phyloP scores from a whole-genome alignment of 1,140 invertebrate genomes.

The Ptiloglossa arizonensis region DNA sequence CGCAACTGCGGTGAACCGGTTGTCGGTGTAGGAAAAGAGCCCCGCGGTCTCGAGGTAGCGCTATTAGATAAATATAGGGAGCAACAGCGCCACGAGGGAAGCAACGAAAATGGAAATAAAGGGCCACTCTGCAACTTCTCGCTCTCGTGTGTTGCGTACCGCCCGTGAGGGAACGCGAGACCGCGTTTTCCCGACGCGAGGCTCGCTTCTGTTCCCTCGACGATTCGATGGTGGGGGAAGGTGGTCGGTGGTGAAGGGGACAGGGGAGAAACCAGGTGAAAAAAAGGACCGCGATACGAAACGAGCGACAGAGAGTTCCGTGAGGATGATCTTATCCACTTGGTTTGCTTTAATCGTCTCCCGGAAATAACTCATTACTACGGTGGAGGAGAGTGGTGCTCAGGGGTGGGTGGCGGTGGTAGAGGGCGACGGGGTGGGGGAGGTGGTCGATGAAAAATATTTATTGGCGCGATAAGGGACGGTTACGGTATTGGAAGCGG shows the following conservation, averaged over 20 bases:
- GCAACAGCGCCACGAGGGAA: slow-evolving; percentile 62
- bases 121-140: slow-evolving; percentile 60
- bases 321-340: slow-evolving; percentile 29
- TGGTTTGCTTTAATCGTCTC: slow-evolving; percentile 51
- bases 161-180: slow-evolving; percentile 46
- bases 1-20: slow-evolving; percentile 48
- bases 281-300: not conserved
- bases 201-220: not conserved
- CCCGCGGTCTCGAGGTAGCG: slow-evolving; percentile 41
- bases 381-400: not conserved
- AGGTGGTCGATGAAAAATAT: slow-evolving; percentile 20
- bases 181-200: slow-evolving; percentile 39
- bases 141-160: slow-evolving; percentile 25
- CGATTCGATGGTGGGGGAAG: no score
- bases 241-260: no score
- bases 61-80: slow-evolving; percentile 76
- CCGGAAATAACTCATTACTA: slow-evolving; percentile 45
- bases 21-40: slow-evolving; percentile 47
- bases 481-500: slow-evolving; percentile 29
- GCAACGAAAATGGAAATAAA: slow-evolving; percentile 71
- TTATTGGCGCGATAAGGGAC: slow-evolving; percentile 47
- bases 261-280: not conserved
- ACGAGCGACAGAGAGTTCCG: slow-evolving; percentile 3
- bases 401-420: no score
- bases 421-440: not conserved